Evolutionary conservation across 2,113 vertebrate species (phyloP), one percentile per base, ranked within the genome.

Genomic region (Rhegmatorhina hoffmannsi): DNA sequence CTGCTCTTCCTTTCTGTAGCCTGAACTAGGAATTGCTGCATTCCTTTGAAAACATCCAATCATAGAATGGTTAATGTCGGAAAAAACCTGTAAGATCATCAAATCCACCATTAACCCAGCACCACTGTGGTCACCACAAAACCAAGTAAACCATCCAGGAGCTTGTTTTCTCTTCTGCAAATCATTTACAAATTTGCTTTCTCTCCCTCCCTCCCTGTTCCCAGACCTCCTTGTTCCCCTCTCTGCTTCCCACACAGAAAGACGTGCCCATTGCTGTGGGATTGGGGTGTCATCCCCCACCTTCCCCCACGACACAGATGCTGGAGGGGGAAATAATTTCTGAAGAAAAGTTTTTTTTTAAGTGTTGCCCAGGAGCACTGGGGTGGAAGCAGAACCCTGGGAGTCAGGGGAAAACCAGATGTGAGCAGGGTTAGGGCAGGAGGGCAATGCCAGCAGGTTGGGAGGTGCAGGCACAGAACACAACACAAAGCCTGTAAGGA

Each of bases 51-150:
- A 84, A 50, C 11, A 31, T 2, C 19, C 33, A 19, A 10, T 13
- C 44, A 18, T 12, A 2, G 44, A 6, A 11, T 8, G 33, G 44
- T 29, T 5, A 46, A 74, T 33, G 8, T 1, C n/a, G 52, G 46
- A 19, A 82, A 46, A 38, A 47, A 11, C 19, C 8, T 53, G 24
- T 7, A 6, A 52, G 60, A 53, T 23, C 52, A 36, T 10, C 43
- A 13, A 66, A 6, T 44, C 44, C 24, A 17, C 3, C 68, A n/a
- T n/a, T 24, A 52, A 52, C 33, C 33, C 43, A 43, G 44, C 52
- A 13, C 9, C 4, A 6, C 34, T 7, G 6, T 9, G n/a, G 1
- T 72, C 67, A 6, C 58, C 58, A 21, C 2, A 1, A 17, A 82
- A 17, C 46, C 17, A 14, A 10, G 9, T 19, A 34, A 49, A 20